A percentile compares a stretch with the other conserved stretches of the same genome.
Evolutionary conservation across 2,113 vertebrate species (phyloP).

Genomic region (Calonectris borealis): DNA sequence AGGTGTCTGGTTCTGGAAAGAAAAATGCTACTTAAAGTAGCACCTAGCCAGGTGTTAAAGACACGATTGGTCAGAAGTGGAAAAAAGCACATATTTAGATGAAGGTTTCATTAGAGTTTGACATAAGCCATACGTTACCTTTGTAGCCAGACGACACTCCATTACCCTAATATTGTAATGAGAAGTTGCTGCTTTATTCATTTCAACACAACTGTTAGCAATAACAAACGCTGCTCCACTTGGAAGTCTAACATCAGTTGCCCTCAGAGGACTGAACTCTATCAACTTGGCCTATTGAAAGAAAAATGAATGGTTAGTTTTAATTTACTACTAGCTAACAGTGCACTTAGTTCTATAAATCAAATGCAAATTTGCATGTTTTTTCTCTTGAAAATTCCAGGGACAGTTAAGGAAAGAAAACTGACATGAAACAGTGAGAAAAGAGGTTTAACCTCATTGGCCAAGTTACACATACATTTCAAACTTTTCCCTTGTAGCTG

Average conservation of each 20-base stretch:
- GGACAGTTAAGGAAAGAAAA: neutral
- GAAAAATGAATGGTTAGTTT: conserved; percentile 57
- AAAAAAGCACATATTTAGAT: conserved; percentile 34
- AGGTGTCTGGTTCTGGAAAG: conserved; percentile 24
- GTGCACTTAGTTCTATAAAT: conserved; percentile 50
- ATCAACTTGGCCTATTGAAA: conserved; percentile 92
- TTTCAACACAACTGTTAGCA: conserved; percentile 93
- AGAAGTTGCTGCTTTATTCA: conserved; percentile 97
- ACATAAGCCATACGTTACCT: conserved; percentile 80
- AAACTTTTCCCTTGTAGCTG: neutral
- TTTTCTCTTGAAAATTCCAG: conserved; percentile 25
- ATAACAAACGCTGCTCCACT: conserved; percentile 91
- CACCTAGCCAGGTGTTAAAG: conserved; percentile 65
- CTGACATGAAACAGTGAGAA: conserved; percentile 51
- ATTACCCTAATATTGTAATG: conserved; percentile 95
- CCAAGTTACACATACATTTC: conserved; percentile 20
- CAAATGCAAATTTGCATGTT: conserved; percentile 45
- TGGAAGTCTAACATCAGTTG: conserved; percentile 91
- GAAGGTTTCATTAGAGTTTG: conserved; percentile 60
- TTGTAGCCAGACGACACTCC: conserved; percentile 91
- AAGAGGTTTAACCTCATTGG: conserved; percentile 18
- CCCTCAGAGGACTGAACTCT: conserved; percentile 90
- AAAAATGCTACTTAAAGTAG: conserved; percentile 48
- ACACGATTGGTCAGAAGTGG: neutral
- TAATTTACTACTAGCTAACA: conserved; percentile 48